These are phyloP conservation scores for Pyrocoelia pectoralis DNA, from an alignment of 2,888 invertebrate genomes.

Conservation along the genomic window DNA sequence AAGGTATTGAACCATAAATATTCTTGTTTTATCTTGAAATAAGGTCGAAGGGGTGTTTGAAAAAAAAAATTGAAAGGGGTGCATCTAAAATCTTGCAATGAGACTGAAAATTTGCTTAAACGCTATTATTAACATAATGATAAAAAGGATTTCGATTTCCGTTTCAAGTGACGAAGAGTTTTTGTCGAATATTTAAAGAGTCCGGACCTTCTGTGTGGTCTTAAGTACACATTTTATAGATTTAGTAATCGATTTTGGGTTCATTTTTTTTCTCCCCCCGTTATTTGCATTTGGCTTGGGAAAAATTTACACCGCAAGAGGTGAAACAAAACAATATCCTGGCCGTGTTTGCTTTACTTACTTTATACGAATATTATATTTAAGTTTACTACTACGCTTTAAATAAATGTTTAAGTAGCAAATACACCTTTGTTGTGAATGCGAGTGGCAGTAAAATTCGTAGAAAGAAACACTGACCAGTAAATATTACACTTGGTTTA, in stretches of 20 bases:
- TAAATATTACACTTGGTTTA: conserved; percentile 17
- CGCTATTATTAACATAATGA: conserved; percentile 31
- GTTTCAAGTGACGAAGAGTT: conserved; percentile 25
- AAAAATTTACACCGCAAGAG: no score
- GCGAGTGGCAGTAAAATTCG: not conserved
- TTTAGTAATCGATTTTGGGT: conserved; percentile 26
- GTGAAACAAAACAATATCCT: no score
- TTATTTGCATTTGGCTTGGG: not conserved
- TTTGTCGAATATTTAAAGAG: no score
- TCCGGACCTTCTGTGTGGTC: conserved; percentile 30
- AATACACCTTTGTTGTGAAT: conserved; percentile 6
- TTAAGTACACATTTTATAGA: conserved; percentile 30
- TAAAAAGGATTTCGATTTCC: conserved; percentile 27
- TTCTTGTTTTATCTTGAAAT: conserved; percentile 27
- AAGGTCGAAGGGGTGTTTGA: conserved; percentile 16
- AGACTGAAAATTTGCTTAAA: no score
- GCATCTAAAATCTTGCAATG: no score
- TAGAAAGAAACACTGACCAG: conserved; percentile 15
- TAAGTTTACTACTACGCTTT: not conserved
- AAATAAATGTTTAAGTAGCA: conserved; percentile 10
- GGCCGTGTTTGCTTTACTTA: not conserved
- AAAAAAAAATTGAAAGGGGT: conserved; percentile 19
- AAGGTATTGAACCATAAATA: conserved; percentile 35
- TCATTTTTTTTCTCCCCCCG: not conserved
- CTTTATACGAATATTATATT: not conserved